These are phyloP conservation scores for Xerus inauris DNA, from an alignment of 2,113 vertebrate species.

Conservation along the genomic window DNA sequence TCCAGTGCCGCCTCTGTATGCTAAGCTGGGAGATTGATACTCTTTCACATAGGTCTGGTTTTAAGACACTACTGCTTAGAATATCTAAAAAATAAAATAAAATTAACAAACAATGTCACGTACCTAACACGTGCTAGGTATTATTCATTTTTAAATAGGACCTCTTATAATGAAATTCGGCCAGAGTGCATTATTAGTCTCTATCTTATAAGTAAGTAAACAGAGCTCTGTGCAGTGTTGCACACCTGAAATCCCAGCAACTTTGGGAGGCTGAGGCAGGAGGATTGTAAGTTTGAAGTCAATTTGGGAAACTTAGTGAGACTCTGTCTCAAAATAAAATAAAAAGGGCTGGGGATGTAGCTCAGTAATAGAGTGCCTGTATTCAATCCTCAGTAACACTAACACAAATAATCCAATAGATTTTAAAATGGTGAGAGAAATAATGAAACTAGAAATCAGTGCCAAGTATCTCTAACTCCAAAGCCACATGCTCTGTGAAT, in stretches of 20 bases:
- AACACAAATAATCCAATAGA: background rate
- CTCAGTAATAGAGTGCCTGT: no score
- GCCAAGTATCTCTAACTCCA: background rate
- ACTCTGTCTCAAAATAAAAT: no score
- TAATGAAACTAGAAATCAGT: constrained; percentile 32
- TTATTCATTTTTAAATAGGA: background rate
- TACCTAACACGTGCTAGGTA: background rate
- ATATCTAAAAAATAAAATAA: background rate
- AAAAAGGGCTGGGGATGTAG: no score
- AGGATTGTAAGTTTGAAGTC: no score
- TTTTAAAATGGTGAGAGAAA: background rate
- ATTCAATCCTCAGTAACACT: no score
- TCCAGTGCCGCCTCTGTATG: background rate
- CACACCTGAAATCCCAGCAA: no score
- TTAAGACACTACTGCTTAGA: background rate
- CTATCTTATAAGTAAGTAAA: background rate
- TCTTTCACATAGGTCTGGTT: background rate
- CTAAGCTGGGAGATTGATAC: background rate
- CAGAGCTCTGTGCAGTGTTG: background rate
- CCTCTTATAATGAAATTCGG: background rate
- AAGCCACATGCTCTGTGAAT: background rate
- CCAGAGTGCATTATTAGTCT: background rate
- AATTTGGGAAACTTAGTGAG: no score
- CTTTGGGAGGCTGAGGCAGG: no score
- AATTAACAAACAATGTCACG: background rate